Percentiles rank a stretch among this genome's conserved stretches.
Conservation (phyloP, 1,140 invertebrate species). For the Meteorus sp. region DNA sequence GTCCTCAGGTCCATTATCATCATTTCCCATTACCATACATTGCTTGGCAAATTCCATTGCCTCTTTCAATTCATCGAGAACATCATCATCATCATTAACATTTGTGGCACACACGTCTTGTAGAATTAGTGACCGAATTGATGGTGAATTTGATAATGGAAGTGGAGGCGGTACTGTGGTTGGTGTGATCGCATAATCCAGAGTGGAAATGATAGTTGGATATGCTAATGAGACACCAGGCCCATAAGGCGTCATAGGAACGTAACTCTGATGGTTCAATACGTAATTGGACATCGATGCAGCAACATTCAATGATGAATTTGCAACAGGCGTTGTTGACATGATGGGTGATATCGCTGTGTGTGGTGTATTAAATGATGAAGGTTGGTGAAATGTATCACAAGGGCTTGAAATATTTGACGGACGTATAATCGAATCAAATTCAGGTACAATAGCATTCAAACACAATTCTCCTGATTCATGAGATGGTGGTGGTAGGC, state of each 20-base stretch:
- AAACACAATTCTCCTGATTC: slow-evolving; percentile 27
- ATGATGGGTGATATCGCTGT: slow-evolving; percentile 11
- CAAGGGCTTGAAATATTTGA: slow-evolving; percentile 21
- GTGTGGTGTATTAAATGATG: slow-evolving; percentile 12
- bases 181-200: slow-evolving; percentile 20
- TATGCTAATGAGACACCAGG: slow-evolving; percentile 5
- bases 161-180: slow-evolving; percentile 14
- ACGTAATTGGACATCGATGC: slow-evolving; percentile 23
- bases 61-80: slow-evolving; percentile 50
- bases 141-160: not conserved
- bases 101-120: not conserved
- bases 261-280: not conserved
- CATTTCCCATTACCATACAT: slow-evolving; percentile 42
- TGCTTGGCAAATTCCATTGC: slow-evolving; percentile 52
- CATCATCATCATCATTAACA: slow-evolving; percentile 37
- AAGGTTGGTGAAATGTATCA: slow-evolving; percentile 13
- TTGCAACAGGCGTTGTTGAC: slow-evolving; percentile 19
- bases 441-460: slow-evolving; percentile 15
- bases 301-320: slow-evolving; percentile 28
- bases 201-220: slow-evolving; percentile 18
- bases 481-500: slow-evolving; percentile 38
- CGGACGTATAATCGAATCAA: not conserved
- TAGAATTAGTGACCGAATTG: not conserved
- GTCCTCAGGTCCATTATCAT: slow-evolving; percentile 1
- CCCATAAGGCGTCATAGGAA: not conserved